A percentile compares a stretch with the other conserved stretches of the same genome.
Conservation (phyloP, 2,888 invertebrate species). For the Leptinotarsa peninsularis region DNA sequence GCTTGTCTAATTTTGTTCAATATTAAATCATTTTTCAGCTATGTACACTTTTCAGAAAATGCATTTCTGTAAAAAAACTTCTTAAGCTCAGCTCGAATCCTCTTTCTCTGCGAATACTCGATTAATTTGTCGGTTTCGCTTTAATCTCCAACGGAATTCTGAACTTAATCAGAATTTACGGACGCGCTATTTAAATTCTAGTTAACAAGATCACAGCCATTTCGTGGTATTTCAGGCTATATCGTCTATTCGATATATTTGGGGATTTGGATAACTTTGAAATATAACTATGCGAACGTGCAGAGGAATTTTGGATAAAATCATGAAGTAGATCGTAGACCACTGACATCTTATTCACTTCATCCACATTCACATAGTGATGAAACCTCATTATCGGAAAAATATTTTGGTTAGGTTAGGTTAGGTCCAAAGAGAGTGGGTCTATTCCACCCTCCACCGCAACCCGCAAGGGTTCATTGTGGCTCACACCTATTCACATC, state of each 20-base stretch:
- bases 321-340: no score
- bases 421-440: no score
- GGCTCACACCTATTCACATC: no score
- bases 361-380: background rate
- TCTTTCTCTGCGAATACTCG: conserved; percentile 11
- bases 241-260: conserved; percentile 7
- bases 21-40: background rate
- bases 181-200: conserved; percentile 46
- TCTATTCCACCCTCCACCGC: no score
- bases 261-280: conserved; percentile 5
- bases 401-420: no score
- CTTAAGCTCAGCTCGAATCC: background rate
- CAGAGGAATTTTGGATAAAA: background rate
- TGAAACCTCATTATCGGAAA: no score
- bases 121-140: conserved; percentile 8
- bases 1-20: no score
- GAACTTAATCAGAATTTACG: conserved; percentile 47
- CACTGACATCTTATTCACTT: background rate
- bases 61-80: background rate
- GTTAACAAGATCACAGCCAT: conserved; percentile 50
- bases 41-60: background rate
- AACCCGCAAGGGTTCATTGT: no score
- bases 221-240: conserved; percentile 26
- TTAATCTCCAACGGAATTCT: conserved; percentile 12
- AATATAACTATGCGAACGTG: background rate